These are phyloP conservation scores for Metacarcinus magister DNA, from an alignment of 2,888 invertebrate species.

Conservation along the genomic window DNA sequence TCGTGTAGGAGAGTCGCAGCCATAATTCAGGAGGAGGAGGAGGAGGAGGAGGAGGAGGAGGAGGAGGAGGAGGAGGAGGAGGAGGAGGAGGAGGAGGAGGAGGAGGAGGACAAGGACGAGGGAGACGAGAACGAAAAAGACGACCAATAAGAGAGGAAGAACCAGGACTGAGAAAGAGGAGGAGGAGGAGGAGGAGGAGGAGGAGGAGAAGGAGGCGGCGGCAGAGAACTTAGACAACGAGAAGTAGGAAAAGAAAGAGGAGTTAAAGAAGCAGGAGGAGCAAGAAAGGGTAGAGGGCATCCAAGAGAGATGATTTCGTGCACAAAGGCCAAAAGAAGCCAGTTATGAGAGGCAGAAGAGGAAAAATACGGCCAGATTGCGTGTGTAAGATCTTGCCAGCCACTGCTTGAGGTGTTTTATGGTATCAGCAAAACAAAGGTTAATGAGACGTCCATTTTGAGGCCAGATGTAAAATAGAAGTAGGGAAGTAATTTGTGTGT, in stretches of 20 bases:
- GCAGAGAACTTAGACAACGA: not conserved
- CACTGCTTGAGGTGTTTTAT: not conserved
- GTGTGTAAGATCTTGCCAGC: not conserved
- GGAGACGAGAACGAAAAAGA: not conserved
- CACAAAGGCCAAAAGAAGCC: not conserved
- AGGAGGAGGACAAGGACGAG: not conserved
- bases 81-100: not conserved
- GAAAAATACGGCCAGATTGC: slow-evolving; percentile 26
- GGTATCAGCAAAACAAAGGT: not conserved
- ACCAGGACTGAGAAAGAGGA: not conserved
- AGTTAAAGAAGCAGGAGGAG: not conserved
- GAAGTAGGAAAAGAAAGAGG: not conserved
- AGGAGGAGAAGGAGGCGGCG: not conserved
- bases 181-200: not conserved
- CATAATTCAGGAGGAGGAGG: not conserved
- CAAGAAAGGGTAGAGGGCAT: slow-evolving; percentile 13
- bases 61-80: not conserved
- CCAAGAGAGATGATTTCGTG: not conserved
- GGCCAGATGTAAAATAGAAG: slow-evolving; percentile 6
- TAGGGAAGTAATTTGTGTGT: not conserved
- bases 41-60: not conserved
- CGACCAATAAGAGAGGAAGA: not conserved
- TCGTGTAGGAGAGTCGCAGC: not conserved
- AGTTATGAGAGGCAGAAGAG: slow-evolving; percentile 9
- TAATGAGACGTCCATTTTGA: slow-evolving; percentile 12